Evolutionary conservation across 2,797 vertebrate genomes (phyloP).

Genomic region (Psittacula echo): DNA sequence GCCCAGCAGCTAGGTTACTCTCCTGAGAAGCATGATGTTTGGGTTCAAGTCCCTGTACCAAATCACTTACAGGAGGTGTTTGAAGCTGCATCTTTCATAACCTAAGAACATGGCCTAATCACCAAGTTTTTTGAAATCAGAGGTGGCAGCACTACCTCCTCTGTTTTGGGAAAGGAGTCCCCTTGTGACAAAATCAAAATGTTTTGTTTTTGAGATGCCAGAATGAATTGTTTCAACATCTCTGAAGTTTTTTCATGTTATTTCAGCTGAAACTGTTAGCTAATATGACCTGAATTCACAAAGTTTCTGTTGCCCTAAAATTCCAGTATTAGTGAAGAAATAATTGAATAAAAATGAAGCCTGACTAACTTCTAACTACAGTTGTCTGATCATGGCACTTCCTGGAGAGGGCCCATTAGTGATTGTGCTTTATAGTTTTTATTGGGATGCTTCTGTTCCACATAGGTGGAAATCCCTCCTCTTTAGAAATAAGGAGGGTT

Average conservation of each 20-base stretch:
- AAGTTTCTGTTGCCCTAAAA: constrained; percentile 54
- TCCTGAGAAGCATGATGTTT: constrained; percentile 53
- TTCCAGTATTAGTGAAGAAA: constrained; percentile 12
- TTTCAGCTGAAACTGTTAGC: constrained; percentile 55
- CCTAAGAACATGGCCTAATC: constrained; percentile 53
- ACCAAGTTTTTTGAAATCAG: constrained; percentile 51
- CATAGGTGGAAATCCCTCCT: not conserved
- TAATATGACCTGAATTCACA: constrained; percentile 67
- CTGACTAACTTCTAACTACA: not conserved
- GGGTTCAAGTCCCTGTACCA: constrained; percentile 57
- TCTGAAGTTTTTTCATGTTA: constrained; percentile 71
- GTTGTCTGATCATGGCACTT: not conserved
- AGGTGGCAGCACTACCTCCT: constrained; percentile 68
- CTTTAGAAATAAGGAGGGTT: not conserved
- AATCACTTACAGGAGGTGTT: constrained; percentile 41
- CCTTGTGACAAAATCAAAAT: constrained; percentile 69
- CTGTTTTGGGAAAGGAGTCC: constrained; percentile 65
- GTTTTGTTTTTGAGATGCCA: constrained; percentile 64
- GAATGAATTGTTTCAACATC: constrained; percentile 64
- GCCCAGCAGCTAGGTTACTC: constrained; percentile 43
- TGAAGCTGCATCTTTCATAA: constrained; percentile 56
- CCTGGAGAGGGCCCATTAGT: not conserved
- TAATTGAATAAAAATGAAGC: not conserved
- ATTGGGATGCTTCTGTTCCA: not conserved
- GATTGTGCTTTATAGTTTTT: not conserved